Evolutionary conservation across 2,888 invertebrate genomes (phyloP).

Genomic region (Drosophila neotestacea): DNA sequence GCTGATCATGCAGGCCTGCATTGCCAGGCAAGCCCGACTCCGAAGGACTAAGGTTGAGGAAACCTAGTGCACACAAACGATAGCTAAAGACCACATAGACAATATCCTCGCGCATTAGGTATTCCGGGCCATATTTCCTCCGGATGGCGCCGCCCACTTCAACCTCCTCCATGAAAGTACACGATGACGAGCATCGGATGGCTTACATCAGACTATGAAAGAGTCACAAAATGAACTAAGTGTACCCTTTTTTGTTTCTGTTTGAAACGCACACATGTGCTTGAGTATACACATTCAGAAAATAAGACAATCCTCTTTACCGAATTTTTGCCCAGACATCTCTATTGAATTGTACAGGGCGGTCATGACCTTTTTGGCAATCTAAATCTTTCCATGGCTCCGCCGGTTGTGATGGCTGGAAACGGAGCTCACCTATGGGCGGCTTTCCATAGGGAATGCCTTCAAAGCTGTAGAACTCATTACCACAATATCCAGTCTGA

Average conservation of each 20-base stretch:
- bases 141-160: slow-evolving; percentile 84
- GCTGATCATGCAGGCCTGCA: slow-evolving; percentile 86
- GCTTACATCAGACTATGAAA: slow-evolving; percentile 50
- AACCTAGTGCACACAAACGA: slow-evolving; percentile 85
- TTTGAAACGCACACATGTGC: slow-evolving; percentile 34
- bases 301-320: slow-evolving; percentile 80
- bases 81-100: slow-evolving; percentile 86
- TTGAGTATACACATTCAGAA: slow-evolving; percentile 79
- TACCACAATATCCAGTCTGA: slow-evolving; percentile 63
- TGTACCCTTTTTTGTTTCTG: not conserved
- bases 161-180: slow-evolving; percentile 86
- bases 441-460: slow-evolving; percentile 81
- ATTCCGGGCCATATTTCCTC: slow-evolving; percentile 84
- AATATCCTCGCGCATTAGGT: slow-evolving; percentile 85
- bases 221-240: too few species aligned
- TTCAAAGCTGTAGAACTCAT: slow-evolving; percentile 72
- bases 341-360: slow-evolving; percentile 63
- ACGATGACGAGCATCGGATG: slow-evolving; percentile 84
- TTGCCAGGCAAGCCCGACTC: slow-evolving; percentile 86
- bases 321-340: slow-evolving; percentile 52
- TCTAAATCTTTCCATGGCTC: slow-evolving; percentile 82
- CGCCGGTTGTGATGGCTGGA: slow-evolving; percentile 80
- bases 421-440: slow-evolving; percentile 72
- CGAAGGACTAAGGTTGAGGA: slow-evolving; percentile 84
- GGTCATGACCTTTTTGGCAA: slow-evolving; percentile 49